A percentile compares a stretch with the other conserved stretches of the same genome.
Conservation (phyloP, 2,113 vertebrate genomes). For the Bufo gargarizans region DNA sequence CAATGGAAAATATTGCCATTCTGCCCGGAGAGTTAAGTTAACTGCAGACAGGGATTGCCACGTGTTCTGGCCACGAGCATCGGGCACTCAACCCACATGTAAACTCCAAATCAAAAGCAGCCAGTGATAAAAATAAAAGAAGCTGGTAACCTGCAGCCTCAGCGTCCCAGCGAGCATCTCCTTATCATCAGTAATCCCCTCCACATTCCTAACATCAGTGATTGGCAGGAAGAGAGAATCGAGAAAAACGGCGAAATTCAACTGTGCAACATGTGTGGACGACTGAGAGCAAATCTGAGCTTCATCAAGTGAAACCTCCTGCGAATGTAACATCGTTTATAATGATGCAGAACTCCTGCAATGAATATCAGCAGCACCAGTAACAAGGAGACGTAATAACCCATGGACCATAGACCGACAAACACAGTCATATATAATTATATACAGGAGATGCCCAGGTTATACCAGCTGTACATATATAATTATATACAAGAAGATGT, state of each 20-base stretch:
- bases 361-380: no score
- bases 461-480: no score
- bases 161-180: not conserved
- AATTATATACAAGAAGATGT: no score
- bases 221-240: no score
- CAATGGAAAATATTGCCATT: not conserved
- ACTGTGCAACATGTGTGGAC: not conserved
- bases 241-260: not conserved
- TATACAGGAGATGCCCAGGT: no score
- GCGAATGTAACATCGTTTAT: no score
- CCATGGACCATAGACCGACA: no score
- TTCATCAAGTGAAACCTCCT: no score
- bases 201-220: not conserved
- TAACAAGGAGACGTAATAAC: no score
- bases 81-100: not conserved
- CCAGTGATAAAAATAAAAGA: conserved; percentile 4
- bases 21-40: not conserved
- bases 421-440: no score
- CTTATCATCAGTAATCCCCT: not conserved
- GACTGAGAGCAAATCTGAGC: no score
- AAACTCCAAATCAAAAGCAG: conserved; percentile 10
- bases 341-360: no score
- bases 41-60: not conserved
- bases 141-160: not conserved
- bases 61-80: not conserved